Percentiles rank a stretch among this genome's conserved stretches.
phyloP scores from a whole-genome alignment of 2,797 vertebrate species.

The Prionace glauca region DNA sequence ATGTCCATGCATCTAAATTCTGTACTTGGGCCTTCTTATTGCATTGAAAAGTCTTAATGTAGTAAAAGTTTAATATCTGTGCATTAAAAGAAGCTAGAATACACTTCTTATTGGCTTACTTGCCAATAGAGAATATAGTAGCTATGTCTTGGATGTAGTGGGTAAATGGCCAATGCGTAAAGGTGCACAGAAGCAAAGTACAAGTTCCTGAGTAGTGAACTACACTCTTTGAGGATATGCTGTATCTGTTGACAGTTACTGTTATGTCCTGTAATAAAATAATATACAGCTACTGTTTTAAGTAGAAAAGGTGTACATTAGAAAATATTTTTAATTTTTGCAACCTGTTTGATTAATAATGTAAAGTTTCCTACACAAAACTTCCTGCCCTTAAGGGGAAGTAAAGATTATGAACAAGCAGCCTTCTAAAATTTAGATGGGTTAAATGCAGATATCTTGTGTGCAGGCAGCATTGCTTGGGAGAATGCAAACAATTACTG shows the following conservation, averaged over 20 bases:
- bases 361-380: not conserved
- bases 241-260: slow-evolving; percentile 31
- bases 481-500: slow-evolving; percentile 13
- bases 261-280: slow-evolving; percentile 11
- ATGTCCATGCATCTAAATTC: not conserved
- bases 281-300: slow-evolving; percentile 32
- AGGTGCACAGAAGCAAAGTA: not conserved
- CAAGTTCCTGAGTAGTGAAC: slow-evolving; percentile 3
- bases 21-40: not conserved
- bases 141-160: not conserved
- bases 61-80: not conserved
- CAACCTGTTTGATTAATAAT: not conserved
- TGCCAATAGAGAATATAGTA: not conserved
- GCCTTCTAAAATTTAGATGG: slow-evolving; percentile 24
- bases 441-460: not conserved
- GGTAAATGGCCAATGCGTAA: not conserved
- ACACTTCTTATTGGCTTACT: not conserved
- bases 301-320: slow-evolving; percentile 20
- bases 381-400: not conserved
- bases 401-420: slow-evolving; percentile 10
- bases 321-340: slow-evolving; percentile 29
- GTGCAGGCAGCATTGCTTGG: not conserved
- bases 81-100: slow-evolving; percentile 4
- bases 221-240: not conserved
- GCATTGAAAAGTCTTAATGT: not conserved